Evolutionary conservation across 2,888 invertebrate species (phyloP).

Genomic region (Catonia carolina): DNA sequence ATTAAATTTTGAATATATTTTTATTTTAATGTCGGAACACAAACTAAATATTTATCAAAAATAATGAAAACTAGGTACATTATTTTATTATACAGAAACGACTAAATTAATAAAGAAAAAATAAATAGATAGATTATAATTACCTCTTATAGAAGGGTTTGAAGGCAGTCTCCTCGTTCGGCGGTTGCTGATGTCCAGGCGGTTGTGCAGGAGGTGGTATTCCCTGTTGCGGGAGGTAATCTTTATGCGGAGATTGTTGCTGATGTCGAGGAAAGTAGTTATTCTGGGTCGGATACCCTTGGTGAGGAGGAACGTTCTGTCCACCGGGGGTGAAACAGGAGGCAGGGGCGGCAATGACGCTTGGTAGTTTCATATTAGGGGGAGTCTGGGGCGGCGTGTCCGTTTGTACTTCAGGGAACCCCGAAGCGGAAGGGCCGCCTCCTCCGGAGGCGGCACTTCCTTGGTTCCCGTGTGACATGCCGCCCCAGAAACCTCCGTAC

Average conservation of each 20-base stretch:
- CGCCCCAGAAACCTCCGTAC: slow-evolving; percentile 44
- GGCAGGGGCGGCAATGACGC: slow-evolving; percentile 49
- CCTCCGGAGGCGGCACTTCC: slow-evolving; percentile 30
- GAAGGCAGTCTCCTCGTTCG: slow-evolving; percentile 58
- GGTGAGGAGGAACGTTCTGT: slow-evolving; percentile 10
- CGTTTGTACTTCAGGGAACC: slow-evolving; percentile 77
- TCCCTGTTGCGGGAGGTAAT: slow-evolving; percentile 38
- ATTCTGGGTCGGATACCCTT: slow-evolving; percentile 11
- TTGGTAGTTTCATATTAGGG: slow-evolving; percentile 86
- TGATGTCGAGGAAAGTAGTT: slow-evolving; percentile 41
- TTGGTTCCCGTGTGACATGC: slow-evolving; percentile 23
- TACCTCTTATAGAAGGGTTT: slow-evolving; percentile 89
- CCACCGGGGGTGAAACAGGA: slow-evolving; percentile 39
- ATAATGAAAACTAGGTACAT: too few relatives aligned
- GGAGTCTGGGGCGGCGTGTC: slow-evolving; percentile 93
- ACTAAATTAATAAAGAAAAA: too few relatives aligned
- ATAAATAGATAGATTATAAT: too few relatives aligned
- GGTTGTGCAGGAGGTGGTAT: slow-evolving; percentile 32
- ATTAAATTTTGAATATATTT: too few relatives aligned
- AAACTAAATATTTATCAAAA: too few relatives aligned
- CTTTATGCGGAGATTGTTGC: slow-evolving; percentile 48
- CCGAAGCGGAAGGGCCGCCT: slow-evolving; percentile 45
- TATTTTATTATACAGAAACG: too few relatives aligned
- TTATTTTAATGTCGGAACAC: too few relatives aligned
- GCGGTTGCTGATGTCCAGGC: slow-evolving; percentile 24